Evolutionary conservation across 2,888 invertebrate genomes (phyloP).

Genomic region (Leucoma salicis): DNA sequence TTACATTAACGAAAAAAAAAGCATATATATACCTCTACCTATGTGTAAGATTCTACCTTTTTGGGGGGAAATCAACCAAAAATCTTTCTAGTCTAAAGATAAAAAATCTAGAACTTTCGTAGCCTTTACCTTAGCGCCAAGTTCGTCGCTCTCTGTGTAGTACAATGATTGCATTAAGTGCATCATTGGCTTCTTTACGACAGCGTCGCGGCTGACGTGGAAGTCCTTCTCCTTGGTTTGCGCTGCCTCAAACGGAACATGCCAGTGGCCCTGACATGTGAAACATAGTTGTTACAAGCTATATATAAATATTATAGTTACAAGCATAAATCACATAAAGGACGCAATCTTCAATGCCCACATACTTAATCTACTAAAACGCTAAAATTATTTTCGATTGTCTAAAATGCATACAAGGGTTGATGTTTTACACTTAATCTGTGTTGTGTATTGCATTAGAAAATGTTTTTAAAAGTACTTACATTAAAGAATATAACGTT

Average conservation of each 20-base stretch:
- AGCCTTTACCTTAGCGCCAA: constrained; percentile 43
- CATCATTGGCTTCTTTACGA: constrained; percentile 50
- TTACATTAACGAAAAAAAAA: too few species aligned
- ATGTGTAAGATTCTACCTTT: too few species aligned
- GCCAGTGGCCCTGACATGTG: constrained; percentile 5
- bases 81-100: too few species aligned
- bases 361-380: too few species aligned
- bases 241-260: constrained; percentile 7
- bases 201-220: constrained; percentile 33
- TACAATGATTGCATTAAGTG: constrained; percentile 35
- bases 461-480: not conserved
- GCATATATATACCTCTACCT: too few species aligned
- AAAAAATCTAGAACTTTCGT: too few species aligned
- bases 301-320: not conserved
- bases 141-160: constrained; percentile 36
- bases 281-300: not conserved
- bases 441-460: not conserved
- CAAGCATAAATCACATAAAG: not conserved
- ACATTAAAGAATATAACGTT: constrained; percentile 42
- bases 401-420: too few species aligned
- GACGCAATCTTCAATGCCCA: not conserved
- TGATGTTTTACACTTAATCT: too few species aligned
- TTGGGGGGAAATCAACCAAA: too few species aligned
- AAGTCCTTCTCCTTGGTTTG: constrained; percentile 46
- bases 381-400: too few species aligned